phyloP scores from a whole-genome alignment of 2,888 invertebrate species.

The Apodemia arnacis region DNA sequence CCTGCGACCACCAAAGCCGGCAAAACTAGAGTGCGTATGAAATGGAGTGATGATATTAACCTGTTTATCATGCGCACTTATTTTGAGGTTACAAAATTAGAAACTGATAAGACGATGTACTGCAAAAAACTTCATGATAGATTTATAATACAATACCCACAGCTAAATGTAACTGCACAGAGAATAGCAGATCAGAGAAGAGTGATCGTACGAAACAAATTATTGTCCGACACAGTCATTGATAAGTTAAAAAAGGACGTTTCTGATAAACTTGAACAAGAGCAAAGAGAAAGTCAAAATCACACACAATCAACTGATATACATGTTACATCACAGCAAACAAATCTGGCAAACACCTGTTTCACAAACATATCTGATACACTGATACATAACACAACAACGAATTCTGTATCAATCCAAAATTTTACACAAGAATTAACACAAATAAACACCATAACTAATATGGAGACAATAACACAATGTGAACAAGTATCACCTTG shows the following conservation, averaged over 20 bases:
- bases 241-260: neutral
- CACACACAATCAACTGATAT: too few relatives aligned
- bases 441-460: too few relatives aligned
- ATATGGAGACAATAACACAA: too few relatives aligned
- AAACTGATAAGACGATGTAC: constrained; percentile 47
- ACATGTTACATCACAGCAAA: too few relatives aligned
- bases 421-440: too few relatives aligned
- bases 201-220: neutral
- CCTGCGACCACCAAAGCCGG: constrained; percentile 73
- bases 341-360: too few relatives aligned
- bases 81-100: constrained; percentile 37
- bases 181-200: neutral
- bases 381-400: too few relatives aligned
- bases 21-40: constrained; percentile 60
- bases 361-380: too few relatives aligned
- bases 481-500: too few relatives aligned
- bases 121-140: constrained; percentile 14
- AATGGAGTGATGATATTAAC: constrained; percentile 45
- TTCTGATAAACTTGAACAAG: neutral
- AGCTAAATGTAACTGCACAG: neutral
- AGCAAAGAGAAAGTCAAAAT: too few relatives aligned
- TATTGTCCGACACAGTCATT: neutral
- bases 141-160: neutral
- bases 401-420: too few relatives aligned
- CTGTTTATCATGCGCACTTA: constrained; percentile 53